Conservation (phyloP, 2,113 vertebrate species). For the Elephantulus edwardii region DNA sequence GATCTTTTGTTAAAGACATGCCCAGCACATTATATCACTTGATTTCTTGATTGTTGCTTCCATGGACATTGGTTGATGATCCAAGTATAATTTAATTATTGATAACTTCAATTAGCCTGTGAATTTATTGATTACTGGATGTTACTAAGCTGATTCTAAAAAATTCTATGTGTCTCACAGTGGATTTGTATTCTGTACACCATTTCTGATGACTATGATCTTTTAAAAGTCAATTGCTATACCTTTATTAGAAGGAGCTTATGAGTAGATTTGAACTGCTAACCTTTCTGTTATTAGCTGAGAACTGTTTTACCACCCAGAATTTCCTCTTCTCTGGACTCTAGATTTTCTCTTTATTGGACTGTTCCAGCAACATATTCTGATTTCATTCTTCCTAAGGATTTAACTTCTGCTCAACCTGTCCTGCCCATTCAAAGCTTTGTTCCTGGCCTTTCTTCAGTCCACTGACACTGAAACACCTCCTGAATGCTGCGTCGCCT, state of each 20-base stretch:
- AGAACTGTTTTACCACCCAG: neutral
- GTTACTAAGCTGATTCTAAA: neutral
- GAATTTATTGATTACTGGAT: neutral
- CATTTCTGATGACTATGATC: neutral
- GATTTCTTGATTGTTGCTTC: neutral
- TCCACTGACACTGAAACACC: no score
- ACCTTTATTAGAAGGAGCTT: neutral
- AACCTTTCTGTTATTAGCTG: neutral
- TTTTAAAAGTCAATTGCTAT: neutral
- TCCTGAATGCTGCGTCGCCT: neutral
- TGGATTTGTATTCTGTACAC: neutral
- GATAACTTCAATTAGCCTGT: neutral
- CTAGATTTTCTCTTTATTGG: neutral
- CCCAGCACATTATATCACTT: neutral
- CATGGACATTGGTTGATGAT: neutral
- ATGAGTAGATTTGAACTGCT: neutral
- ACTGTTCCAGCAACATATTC: neutral
- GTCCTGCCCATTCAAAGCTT: neutral
- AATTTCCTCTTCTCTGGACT: neutral
- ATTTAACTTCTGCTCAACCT: neutral
- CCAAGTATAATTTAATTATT: neutral
- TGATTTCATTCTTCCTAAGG: neutral
- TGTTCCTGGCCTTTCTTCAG: neutral
- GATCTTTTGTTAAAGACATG: neutral
- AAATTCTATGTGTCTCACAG: neutral